Evolutionary conservation across 2,888 invertebrate genomes (phyloP), one percentile per base, ranked within the genome.

Genomic region (Rhyacophila evoluta): DNA sequence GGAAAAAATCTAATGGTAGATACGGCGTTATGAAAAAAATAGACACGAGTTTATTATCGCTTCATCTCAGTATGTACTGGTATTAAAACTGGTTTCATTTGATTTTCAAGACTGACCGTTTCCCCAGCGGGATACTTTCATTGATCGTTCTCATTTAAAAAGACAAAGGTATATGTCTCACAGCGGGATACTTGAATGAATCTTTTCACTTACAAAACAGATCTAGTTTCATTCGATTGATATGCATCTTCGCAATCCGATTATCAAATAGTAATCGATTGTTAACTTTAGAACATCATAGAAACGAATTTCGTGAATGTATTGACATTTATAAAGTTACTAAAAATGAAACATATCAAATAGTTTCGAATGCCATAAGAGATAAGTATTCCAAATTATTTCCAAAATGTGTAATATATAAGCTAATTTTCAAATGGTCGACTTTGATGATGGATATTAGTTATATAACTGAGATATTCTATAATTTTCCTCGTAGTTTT

Each of bases 91-190:
- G 55, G 55, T 55, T 55, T 55, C 55, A 19, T 55, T 55, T 55
- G 25, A 55, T 55, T 55, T 55, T 55, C 19, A 55, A 55, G 55
- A 55, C 55, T 55, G 55, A 55, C 55, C 55, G 10, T 55, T 19
- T 55, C 25, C 12, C 19, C 55, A 55, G 55, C 55, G 55, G 55
- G 55, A 55, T 55, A 55, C 55, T 55, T 55, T 55, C 55, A 55
- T 55, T 55, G 55, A 55, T 55, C 55, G 55, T 55, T 55, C 55
- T 55, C 55, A 55, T 55, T 55, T 55, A 55, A 55, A 55, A 55
- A 55, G 55, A 55, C 55, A 55, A 55, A 55, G 55, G 55, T 55
- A 25, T 15, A 55, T 55, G 55, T 55, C 55, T 55, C 55, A 55
- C 55, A 19, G 19, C 55, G 55, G 55, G 55, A 55, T 12, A 19